Evolutionary conservation across 2,113 vertebrate genomes (phyloP).

Genomic region (Callithrix jacchus): DNA sequence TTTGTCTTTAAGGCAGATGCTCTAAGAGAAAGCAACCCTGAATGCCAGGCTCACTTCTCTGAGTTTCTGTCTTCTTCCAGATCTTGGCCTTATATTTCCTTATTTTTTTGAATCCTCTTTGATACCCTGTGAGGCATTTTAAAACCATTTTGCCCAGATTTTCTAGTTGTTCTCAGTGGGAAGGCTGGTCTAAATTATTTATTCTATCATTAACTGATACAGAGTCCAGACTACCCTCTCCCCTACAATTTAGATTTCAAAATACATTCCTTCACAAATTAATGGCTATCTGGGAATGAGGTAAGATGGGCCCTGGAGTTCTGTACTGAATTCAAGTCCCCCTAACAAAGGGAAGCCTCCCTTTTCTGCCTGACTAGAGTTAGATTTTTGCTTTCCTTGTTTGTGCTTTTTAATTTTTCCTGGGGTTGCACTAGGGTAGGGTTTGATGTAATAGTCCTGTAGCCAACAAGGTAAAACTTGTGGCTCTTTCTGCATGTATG

Average conservation of each 20-base stretch:
- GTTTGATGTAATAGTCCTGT: not conserved
- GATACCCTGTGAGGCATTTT: not conserved
- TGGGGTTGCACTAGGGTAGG: not conserved
- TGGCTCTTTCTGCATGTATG: not conserved
- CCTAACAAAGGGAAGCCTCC: accelerated
- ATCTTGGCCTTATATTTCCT: not conserved
- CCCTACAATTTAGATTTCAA: not conserved
- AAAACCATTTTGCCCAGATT: not conserved
- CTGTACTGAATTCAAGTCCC: not conserved
- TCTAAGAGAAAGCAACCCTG: not conserved
- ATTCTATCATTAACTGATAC: not conserved
- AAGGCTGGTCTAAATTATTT: not conserved
- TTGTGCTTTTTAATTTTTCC: not conserved
- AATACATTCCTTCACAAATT: not conserved
- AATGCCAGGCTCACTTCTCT: not conserved
- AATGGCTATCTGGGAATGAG: not conserved
- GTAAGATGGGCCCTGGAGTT: not conserved
- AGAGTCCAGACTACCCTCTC: not conserved
- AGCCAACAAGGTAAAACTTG: not conserved
- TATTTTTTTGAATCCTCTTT: not conserved
- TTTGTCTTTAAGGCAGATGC: not conserved
- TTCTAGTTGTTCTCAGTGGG: not conserved
- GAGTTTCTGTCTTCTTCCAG: not conserved
- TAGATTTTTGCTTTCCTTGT: not conserved
- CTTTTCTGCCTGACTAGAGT: not conserved